Evolutionary conservation across 2,113 vertebrate genomes (phyloP).

Genomic region (Patagioenas fasciata): DNA sequence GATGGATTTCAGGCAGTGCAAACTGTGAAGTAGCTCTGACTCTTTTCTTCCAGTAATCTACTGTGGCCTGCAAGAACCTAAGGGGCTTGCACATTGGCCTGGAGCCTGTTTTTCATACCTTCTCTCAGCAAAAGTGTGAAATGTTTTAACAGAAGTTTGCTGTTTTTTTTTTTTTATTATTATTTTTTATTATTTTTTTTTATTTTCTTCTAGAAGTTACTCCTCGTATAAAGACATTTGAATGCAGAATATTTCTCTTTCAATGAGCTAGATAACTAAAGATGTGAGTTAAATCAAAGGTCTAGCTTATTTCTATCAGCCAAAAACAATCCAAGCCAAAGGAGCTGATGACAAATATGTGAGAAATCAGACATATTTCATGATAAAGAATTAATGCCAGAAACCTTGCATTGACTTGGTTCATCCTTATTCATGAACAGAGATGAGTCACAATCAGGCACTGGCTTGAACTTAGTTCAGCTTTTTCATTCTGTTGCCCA

Average conservation of each 20-base stretch:
- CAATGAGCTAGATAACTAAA: not conserved
- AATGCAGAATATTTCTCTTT: not conserved
- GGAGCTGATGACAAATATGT: slow-evolving; percentile 46
- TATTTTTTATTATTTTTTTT: not conserved
- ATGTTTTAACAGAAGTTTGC: not conserved
- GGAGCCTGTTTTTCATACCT: not conserved
- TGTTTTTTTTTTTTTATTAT: not conserved
- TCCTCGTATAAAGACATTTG: not conserved
- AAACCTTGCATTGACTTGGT: slow-evolving; percentile 49
- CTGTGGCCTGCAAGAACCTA: not conserved
- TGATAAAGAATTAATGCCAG: slow-evolving; percentile 56
- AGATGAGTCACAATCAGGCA: slow-evolving; percentile 57
- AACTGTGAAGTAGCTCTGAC: not conserved
- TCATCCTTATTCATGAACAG: slow-evolving; percentile 69
- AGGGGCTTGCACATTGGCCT: not conserved
- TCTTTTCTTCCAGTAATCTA: not conserved
- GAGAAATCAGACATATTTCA: slow-evolving; percentile 68
- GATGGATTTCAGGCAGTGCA: not conserved
- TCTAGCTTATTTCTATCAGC: slow-evolving; percentile 21
- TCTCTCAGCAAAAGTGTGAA: not conserved
- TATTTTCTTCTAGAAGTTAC: not conserved
- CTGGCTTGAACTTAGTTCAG: slow-evolving; percentile 57
- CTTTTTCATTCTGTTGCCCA: slow-evolving; percentile 49
- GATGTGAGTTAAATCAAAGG: slow-evolving; percentile 16
- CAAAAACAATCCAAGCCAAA: slow-evolving; percentile 53